A percentile compares a stretch with the other conserved stretches of the same genome.
phyloP scores from a whole-genome alignment of 2,888 invertebrate species.

The Chrysodeixis includens region DNA sequence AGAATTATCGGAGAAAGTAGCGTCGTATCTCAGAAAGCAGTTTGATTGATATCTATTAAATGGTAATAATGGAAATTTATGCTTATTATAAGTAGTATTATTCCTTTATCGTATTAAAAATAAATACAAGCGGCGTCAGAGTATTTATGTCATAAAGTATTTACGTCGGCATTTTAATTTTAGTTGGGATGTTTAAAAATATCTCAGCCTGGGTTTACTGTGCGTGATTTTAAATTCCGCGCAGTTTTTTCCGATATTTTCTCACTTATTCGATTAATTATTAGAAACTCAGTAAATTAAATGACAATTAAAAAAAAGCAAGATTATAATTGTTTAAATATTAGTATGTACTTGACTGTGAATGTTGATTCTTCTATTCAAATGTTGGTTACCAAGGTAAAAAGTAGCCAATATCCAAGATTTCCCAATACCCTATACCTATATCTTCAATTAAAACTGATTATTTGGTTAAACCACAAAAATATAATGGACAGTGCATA shows the following conservation, averaged over 20 bases:
- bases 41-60: too few relatives aligned
- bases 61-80: neutral
- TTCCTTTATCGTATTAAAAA: neutral
- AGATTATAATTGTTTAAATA: neutral
- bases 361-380: too few relatives aligned
- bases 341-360: too few relatives aligned
- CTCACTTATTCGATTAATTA: slow-evolving; percentile 1
- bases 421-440: too few relatives aligned
- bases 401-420: too few relatives aligned
- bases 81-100: neutral
- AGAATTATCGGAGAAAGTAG: neutral
- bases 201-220: slow-evolving; percentile 26
- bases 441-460: too few relatives aligned
- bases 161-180: slow-evolving; percentile 8
- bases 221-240: slow-evolving; percentile 14
- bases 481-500: too few relatives aligned
- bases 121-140: neutral
- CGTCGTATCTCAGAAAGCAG: neutral
- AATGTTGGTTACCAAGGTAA: too few relatives aligned
- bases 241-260: slow-evolving; percentile 3
- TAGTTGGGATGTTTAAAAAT: slow-evolving; percentile 14
- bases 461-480: too few relatives aligned
- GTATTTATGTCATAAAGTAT: slow-evolving; percentile 5
- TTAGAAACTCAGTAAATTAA: neutral
- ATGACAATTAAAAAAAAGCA: too few relatives aligned